Evolutionary conservation across 2,113 vertebrate genomes (phyloP).

Genomic region (Brienomyrus longianalis): DNA sequence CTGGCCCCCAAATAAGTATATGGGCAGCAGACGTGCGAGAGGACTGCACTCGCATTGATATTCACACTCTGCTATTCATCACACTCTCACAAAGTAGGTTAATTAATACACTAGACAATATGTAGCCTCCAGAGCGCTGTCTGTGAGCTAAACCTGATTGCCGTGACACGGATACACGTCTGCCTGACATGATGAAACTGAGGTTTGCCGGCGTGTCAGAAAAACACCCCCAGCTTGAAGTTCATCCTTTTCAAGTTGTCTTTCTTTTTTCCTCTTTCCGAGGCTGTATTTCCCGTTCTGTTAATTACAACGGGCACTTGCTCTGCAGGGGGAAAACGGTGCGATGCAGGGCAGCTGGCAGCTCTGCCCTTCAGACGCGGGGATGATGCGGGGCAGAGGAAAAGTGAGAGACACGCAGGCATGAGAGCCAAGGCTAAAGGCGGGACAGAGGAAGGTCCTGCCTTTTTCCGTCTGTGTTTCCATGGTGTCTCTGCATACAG

Average conservation of each 20-base stretch:
- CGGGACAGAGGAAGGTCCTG: neutral
- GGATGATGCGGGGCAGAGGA: neutral
- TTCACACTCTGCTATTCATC: constrained; percentile 25
- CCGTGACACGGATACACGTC: neutral
- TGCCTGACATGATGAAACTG: constrained; percentile 18
- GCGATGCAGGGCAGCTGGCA: neutral
- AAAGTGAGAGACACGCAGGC: neutral
- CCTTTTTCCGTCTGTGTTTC: neutral
- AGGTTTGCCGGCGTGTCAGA: neutral
- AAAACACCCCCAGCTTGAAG: neutral
- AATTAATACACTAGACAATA: constrained; percentile 31
- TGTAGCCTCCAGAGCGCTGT: neutral
- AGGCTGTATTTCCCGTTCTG: neutral
- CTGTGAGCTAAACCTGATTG: neutral
- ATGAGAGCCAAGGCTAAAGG: neutral
- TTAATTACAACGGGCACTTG: neutral
- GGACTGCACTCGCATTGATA: constrained; percentile 12
- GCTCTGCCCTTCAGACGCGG: neutral
- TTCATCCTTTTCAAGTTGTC: neutral
- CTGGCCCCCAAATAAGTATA: neutral
- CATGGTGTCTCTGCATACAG: neutral
- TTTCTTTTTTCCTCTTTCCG: neutral
- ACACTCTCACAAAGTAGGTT: constrained; percentile 24
- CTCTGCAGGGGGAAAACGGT: neutral
- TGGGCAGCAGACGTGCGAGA: neutral